Evolutionary conservation across 2,888 invertebrate genomes (phyloP).

Genomic region (Drosophila pegasa): DNA sequence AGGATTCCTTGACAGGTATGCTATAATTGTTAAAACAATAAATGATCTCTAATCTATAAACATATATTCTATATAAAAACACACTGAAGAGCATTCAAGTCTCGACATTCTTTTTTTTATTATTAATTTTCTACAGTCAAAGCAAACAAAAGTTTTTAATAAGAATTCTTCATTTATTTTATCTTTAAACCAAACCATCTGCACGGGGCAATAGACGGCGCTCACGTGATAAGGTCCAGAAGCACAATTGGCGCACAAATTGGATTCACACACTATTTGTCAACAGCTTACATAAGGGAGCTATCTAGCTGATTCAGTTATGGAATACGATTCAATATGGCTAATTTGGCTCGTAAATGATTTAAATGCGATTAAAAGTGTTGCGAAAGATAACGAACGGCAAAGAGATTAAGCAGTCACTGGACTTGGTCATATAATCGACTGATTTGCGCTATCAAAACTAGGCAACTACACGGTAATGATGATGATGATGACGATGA

Average conservation of each 20-base stretch:
- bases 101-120: background rate
- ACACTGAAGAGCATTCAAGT: background rate
- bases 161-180: background rate
- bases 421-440: slow-evolving; percentile 58
- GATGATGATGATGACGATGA: background rate
- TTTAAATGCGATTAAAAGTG: slow-evolving; percentile 65
- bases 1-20: no score
- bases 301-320: slow-evolving; percentile 1
- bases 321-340: slow-evolving; percentile 52
- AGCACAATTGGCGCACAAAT: slow-evolving; percentile 34
- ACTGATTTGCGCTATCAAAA: slow-evolving; percentile 55
- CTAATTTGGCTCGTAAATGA: slow-evolving; percentile 71
- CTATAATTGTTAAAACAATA: no score
- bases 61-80: no score
- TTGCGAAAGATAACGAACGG: slow-evolving; percentile 47
- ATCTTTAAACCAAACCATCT: background rate
- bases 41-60: no score
- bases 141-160: slow-evolving; percentile 21
- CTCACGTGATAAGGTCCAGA: slow-evolving; percentile 43
- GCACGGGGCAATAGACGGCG: background rate
- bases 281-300: background rate
- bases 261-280: background rate
- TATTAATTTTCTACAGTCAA: background rate
- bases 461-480: background rate
- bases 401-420: slow-evolving; percentile 54